Evolutionary conservation across 2,888 invertebrate species (phyloP), one percentile per base, ranked within the genome.

Genomic region (Rotaria macrura): DNA sequence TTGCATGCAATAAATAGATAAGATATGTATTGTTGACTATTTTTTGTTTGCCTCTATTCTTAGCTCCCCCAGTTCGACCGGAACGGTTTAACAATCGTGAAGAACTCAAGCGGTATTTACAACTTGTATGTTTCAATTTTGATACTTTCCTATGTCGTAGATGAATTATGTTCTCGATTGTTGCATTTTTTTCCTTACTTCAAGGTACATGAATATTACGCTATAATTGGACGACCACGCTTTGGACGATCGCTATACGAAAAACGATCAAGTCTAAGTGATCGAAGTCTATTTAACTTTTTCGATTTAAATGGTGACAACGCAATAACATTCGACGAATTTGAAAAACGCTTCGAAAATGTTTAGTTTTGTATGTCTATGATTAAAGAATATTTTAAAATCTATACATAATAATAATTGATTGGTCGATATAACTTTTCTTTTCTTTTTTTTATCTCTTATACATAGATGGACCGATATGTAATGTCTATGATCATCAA

Each of bases 221-320:
- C 86, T 23, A 85, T 86, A 2, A 83, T 86, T 34, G 86, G 86
- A 34, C 85, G 86, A 84, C 86, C 86, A 83, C 47, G 86, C 25
- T 86, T 86, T 40, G 86, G 86, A 5, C 86, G 86, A 38, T 84
- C 65, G 2, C 34, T 14, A 34, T 4, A 14, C 9, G 17, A 34
- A 29, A 34, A 14, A 34, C 34, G 6, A 14, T 34, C 9, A 10
- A 14, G 29, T 17, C 29, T n/a, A 5, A 12, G 29, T 14, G 65
- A 65, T 65, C 29, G 65, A 65, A 29, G 17, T 29, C 65, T 65
- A 2, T 65, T 65, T 65, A 34, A 65, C 34, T 65, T 65, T 34
- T 65, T 65, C 29, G 65, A 65, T 29, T 17, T 65, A 10, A 34
- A 65, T 14, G 65, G 65, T 10, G 65, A 65, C 14, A 29, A 65